Conservation (phyloP, 92 coral and sea anemone species). For the Umimayanthus chanpuru region DNA sequence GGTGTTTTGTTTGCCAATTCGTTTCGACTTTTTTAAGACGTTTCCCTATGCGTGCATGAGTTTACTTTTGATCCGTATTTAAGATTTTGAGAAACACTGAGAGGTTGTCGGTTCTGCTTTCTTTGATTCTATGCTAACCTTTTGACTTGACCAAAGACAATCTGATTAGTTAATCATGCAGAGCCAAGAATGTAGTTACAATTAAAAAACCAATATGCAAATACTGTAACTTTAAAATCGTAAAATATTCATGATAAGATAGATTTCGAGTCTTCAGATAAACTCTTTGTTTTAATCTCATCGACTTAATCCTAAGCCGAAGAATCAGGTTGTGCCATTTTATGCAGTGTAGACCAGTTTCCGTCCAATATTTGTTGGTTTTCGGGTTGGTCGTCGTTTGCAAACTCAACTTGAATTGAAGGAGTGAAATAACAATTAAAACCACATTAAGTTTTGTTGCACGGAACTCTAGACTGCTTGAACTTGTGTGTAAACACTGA, state of each 20-base stretch:
- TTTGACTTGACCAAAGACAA: not conserved
- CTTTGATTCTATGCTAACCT: not conserved
- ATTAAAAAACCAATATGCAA: constrained; percentile 55
- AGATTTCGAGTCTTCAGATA: constrained; percentile 14
- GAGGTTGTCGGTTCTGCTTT: not conserved
- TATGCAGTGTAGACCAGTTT: not conserved
- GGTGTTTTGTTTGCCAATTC: not conserved
- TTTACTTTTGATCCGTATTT: not conserved
- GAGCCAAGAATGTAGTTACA: constrained; percentile 7
- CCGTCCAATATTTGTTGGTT: not conserved
- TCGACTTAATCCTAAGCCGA: constrained; percentile 3
- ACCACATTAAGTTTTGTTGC: not conserved
- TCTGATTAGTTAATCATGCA: not conserved
- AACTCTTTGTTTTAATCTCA: not conserved
- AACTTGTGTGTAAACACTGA: constrained; percentile 6
- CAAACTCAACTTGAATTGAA: constrained; percentile 14
- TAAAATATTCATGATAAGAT: constrained; percentile 62
- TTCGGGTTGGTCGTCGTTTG: not conserved
- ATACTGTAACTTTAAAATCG: constrained; percentile 46
- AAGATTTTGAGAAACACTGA: not conserved
- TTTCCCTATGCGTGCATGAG: not conserved
- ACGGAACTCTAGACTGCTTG: constrained; percentile 3
- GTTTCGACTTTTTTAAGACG: not conserved
- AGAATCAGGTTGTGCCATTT: not conserved
- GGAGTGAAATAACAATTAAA: not conserved